Base-by-base conservation (phyloP, 2,888 invertebrate species). In the Habroteleia sp. region DNA sequence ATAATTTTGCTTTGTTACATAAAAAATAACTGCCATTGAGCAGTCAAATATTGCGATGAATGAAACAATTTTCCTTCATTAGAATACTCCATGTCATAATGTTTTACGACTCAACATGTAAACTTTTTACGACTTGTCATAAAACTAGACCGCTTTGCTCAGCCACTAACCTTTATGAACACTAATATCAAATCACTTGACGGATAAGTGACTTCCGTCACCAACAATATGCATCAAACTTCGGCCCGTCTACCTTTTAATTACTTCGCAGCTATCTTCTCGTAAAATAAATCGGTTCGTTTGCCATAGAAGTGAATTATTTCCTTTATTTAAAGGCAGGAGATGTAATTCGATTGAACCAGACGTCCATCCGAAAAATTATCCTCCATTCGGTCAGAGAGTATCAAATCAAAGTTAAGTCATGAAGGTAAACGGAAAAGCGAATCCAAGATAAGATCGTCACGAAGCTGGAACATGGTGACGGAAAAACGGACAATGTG, bases 401-500 rank as follows among this genome's bases (percentile, higher is more conserved):
- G 66, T 54, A 54, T n/a, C n/a, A 68, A 74, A 74, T 68, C 65
- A 68, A 68, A 66, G 74, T 66, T 60, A 66, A 66, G 60, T 76
- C 50, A 42, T 58, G 63, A 58, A 54, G 54, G 58, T 25, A 50
- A 69, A 54, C 42, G 62, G 56, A 46, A 48, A 60, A 69, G 69
- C 44, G 54, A 62, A 68, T 62, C 56, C 23, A 27, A 56, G 44
- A 33, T 39, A 44, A 39, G 54, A 69, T 69, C 69, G 42, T 20
- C 25, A 50, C 50, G 42, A 65, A 72, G 50, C 50, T 16, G 13
- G 46, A 33, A 41, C 31, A 41, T 72, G 33, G 50, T 39, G 50
- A 63, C 62, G 41, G 65, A 23, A 54, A 54, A 69, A 71, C 60
- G 65, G 71, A 71, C 71, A 71, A 77, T 74, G 76, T 44, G 76